Evolutionary conservation across 2,113 vertebrate species (phyloP).

Genomic region (Zosterops hypoxanthus): DNA sequence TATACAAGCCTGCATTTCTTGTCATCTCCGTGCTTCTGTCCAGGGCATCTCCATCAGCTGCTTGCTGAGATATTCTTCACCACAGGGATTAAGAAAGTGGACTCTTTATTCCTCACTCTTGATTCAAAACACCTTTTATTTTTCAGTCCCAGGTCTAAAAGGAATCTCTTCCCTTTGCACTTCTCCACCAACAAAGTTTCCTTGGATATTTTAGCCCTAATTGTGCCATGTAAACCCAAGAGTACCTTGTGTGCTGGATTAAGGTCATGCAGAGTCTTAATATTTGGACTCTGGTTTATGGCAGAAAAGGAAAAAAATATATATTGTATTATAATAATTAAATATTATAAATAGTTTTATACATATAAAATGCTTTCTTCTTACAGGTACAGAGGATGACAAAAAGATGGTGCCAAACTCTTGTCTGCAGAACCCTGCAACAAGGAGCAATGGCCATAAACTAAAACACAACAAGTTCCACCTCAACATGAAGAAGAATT

Average conservation of each 20-base stretch:
- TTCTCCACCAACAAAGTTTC: neutral
- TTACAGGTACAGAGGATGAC: neutral
- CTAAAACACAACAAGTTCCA: neutral
- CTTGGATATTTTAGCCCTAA: neutral
- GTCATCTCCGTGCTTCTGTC: neutral
- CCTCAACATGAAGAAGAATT: neutral
- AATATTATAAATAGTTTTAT: neutral
- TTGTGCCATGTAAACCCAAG: neutral
- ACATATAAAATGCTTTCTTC: neutral
- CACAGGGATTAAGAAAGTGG: neutral
- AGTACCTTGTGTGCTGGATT: neutral
- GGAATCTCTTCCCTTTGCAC: neutral
- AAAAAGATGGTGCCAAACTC: neutral
- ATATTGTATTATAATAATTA: too few species aligned
- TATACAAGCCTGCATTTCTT: neutral
- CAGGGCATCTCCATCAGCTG: neutral
- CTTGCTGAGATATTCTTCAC: neutral
- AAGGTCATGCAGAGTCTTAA: neutral
- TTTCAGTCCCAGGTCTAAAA: neutral
- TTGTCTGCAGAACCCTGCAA: neutral
- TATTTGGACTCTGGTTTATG: neutral
- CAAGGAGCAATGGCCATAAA: neutral
- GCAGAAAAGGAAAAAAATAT: neutral
- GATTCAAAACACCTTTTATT: neutral
- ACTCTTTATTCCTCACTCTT: neutral